Conservation (phyloP, 2,797 vertebrate species). For the Glyptemys insculpta region DNA sequence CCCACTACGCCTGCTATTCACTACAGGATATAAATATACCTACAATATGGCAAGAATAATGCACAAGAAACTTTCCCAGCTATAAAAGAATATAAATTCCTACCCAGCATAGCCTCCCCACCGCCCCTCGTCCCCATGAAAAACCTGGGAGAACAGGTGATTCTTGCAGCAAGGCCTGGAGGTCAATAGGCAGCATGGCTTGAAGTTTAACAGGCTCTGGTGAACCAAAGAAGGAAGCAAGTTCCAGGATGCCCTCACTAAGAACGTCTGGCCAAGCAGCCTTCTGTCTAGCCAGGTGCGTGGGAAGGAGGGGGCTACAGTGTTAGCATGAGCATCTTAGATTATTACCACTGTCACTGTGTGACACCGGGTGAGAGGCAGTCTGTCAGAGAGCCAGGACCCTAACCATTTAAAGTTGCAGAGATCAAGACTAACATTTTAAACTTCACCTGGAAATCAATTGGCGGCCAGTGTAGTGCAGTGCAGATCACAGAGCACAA, state of each 20-base stretch:
- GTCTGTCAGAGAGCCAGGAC: background rate
- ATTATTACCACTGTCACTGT: background rate
- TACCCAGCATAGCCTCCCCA: background rate
- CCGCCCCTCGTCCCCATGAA: background rate
- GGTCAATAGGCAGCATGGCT: background rate
- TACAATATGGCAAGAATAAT: background rate
- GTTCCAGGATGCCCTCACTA: background rate
- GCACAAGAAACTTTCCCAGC: background rate
- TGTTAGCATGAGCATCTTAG: background rate
- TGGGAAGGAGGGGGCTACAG: background rate
- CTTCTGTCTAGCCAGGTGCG: accelerated
- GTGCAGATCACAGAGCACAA: background rate
- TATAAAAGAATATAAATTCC: background rate
- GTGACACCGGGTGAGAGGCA: accelerated
- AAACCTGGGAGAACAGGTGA: background rate
- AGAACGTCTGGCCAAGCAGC: background rate
- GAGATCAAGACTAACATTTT: background rate
- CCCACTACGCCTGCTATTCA: background rate
- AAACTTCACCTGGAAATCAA: background rate
- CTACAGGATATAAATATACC: background rate
- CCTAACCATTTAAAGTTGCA: background rate
- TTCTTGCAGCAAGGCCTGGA: background rate
- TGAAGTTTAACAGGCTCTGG: background rate
- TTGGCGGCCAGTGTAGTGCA: background rate
- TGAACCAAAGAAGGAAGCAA: background rate